Base-by-base conservation (phyloP, 2,888 invertebrate genomes). In the Pseudanteris insignis region DNA sequence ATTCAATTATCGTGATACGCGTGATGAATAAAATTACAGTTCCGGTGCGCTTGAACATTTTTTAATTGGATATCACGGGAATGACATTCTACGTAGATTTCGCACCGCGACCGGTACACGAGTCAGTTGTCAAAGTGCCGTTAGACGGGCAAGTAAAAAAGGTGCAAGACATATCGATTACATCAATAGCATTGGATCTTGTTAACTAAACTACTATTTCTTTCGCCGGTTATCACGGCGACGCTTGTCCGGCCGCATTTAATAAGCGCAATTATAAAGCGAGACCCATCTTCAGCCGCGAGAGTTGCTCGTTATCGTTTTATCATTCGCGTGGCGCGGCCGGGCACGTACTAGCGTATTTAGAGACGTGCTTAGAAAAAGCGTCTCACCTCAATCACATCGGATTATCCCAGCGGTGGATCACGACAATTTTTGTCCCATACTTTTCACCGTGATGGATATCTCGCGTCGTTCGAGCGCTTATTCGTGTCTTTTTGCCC, bases 101-200 rank as follows among this genome's bases (percentile, higher is more conserved):
- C 28, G 38, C 40, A 18, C 33, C 28, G 46, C 25, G 36, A 46
- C 38, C 40, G 51, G 41, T 46, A 29, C 57, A 60, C 60, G 59
- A 65, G 63, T 60, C 60, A 63, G 53, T 61, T 63, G 61, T 61
- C 61, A 61, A 53, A 41, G 51, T 50, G 44, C 62, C 62, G 62
- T 57, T 62, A 62, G 24, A 28, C 13, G 12, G 9, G 24, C 40
- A 44, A 25, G 37, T 28, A 57, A 55, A 61, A 61, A 55, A 48
- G 48, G 38, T 44, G 53, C 37, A 55, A 50, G 44, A 54, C 50
- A 55, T 61, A 55, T 61, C 61, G 50, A 61, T 61, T 53, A 48
- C 50, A 48, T 43, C 53, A 44, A 53, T 47, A 47, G 10, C 41
- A 47, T 40, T 41, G 40, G 43, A 50, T 36, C 34, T 50, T 28